phyloP scores from a whole-genome alignment of 2,888 invertebrate species.

The Tipula confusa region DNA sequence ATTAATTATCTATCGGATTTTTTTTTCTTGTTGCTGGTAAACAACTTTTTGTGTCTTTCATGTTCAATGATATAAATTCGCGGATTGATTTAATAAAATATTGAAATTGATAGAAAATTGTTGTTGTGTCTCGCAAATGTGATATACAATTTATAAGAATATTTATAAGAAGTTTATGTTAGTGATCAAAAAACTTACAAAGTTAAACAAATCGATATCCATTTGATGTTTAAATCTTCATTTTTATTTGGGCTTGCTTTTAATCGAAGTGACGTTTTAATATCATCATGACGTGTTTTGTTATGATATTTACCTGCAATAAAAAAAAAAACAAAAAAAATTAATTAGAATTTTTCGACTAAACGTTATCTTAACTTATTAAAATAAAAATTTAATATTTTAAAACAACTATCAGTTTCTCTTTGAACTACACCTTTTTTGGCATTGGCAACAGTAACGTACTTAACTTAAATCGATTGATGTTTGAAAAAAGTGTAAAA shows the following conservation, averaged over 20 bases:
- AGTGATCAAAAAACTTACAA: background rate
- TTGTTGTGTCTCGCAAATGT: background rate
- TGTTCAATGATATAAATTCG: background rate
- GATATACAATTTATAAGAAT: background rate
- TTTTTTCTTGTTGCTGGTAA: background rate
- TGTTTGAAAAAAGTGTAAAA: no score
- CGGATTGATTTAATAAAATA: background rate
- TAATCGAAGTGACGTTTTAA: background rate
- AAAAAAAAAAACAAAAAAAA: background rate
- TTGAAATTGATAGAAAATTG: background rate
- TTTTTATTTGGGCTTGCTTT: background rate
- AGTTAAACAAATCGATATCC: background rate
- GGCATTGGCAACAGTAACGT: no score
- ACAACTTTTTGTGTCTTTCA: background rate
- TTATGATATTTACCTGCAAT: background rate
- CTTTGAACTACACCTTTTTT: no score
- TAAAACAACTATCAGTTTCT: no score
- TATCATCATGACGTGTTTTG: background rate
- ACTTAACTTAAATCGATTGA: no score
- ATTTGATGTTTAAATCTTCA: background rate
- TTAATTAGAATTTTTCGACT: background rate
- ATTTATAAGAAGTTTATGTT: background rate
- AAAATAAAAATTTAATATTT: no score
- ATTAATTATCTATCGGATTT: background rate
- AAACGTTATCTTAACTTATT: no score